phyloP scores from a whole-genome alignment of 2,113 vertebrate genomes.

The Myotis yumanensis region DNA sequence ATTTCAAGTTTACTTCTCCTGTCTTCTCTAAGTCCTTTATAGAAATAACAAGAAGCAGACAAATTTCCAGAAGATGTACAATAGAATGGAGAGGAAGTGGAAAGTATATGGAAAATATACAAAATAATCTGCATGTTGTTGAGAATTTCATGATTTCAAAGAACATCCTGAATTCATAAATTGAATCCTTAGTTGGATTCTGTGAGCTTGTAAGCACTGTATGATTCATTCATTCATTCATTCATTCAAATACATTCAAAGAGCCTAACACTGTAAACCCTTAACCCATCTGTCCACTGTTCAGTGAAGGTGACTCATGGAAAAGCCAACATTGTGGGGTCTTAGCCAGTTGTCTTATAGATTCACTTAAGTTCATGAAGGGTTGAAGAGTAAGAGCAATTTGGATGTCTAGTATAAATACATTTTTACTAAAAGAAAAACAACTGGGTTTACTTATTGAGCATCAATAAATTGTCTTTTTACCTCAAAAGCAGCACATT shows the following conservation, averaged over 20 bases:
- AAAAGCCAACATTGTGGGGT: not conserved
- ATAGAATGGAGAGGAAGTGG: not conserved
- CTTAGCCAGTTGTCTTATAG: not conserved
- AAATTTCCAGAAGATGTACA: not conserved
- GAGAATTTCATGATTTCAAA: constrained; percentile 5
- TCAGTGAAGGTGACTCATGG: not conserved
- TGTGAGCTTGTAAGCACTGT: not conserved
- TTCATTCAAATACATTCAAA: not conserved
- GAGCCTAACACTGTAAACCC: not conserved
- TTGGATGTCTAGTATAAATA: not conserved
- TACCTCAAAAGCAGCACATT: not conserved
- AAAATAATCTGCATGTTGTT: not conserved
- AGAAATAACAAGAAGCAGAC: not conserved
- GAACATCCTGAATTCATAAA: not conserved
- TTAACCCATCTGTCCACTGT: not conserved
- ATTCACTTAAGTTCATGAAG: not conserved
- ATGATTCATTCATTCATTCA: not conserved
- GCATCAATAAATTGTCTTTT: not conserved
- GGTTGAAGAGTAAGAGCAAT: not conserved
- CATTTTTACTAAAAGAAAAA: not conserved
- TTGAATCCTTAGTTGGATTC: not conserved
- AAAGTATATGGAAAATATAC: not conserved
- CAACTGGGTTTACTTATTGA: not conserved
- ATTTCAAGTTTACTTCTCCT: not conserved
- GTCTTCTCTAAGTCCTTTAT: not conserved